Conservation (phyloP, 2,888 invertebrate genomes). For the Eudemis profundana region DNA sequence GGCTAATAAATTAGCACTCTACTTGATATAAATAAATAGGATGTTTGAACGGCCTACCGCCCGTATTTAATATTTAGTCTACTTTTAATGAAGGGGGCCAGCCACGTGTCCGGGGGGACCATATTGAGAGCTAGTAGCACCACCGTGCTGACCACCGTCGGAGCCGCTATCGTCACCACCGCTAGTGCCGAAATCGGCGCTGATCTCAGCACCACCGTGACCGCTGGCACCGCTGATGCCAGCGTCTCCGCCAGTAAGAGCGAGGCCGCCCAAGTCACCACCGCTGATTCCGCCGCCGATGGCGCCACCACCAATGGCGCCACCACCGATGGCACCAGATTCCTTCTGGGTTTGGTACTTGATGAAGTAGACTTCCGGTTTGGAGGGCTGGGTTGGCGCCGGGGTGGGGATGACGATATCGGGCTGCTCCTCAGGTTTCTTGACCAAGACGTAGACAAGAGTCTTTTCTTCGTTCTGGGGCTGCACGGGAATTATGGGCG, state of each 20-base stretch:
- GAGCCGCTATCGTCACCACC: constrained; percentile 62
- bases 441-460: constrained; percentile 94
- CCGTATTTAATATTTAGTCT: constrained; percentile 50
- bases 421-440: constrained; percentile 94
- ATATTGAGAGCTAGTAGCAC: constrained; percentile 80
- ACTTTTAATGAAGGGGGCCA: constrained; percentile 77
- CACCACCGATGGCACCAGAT: constrained; percentile 72
- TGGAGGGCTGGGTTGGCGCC: constrained; percentile 93
- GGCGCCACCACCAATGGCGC: constrained; percentile 59
- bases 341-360: constrained; percentile 90
- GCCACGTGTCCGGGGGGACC: constrained; percentile 82
- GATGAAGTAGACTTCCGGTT: constrained; percentile 96
- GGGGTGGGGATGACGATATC: constrained; percentile 91
- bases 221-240: constrained; percentile 59
- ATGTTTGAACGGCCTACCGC: constrained; percentile 63
- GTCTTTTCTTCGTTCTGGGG: constrained; percentile 95
- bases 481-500: constrained; percentile 91
- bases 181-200: constrained; percentile 69
- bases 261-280: constrained; percentile 54
- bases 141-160: constrained; percentile 62
- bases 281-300: constrained; percentile 59
- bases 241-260: constrained; percentile 58
- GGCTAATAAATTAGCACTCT: constrained; percentile 3
- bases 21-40: constrained; percentile 61
- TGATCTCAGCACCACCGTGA: constrained; percentile 67